Evolutionary conservation across 2,888 invertebrate genomes (phyloP).

Genomic region (Ypsolopha scabrella): DNA sequence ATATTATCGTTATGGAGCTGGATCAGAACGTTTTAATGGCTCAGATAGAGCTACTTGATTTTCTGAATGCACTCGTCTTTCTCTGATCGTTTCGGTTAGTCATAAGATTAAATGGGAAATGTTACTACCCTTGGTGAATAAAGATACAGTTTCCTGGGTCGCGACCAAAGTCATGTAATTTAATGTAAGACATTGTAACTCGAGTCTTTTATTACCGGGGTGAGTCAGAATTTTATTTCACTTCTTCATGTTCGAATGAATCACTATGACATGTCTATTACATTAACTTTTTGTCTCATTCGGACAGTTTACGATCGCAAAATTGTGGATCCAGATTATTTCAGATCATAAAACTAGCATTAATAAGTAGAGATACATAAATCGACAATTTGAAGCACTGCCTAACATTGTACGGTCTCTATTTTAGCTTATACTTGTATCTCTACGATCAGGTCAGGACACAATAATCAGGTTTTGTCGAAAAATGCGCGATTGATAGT

Average conservation of each 20-base stretch:
- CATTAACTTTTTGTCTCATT: background rate
- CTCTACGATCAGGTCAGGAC: too few species aligned
- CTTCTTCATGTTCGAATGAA: slow-evolving; percentile 1
- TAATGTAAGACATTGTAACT: too few species aligned
- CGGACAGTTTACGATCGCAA: background rate
- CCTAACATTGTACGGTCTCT: too few species aligned
- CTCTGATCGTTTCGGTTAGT: background rate
- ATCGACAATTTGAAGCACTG: too few species aligned
- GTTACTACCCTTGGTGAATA: background rate
- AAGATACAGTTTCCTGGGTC: background rate
- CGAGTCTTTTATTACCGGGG: background rate
- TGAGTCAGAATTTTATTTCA: slow-evolving; percentile 1
- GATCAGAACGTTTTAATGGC: background rate
- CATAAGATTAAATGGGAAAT: background rate
- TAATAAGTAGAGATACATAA: too few species aligned
- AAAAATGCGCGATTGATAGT: too few species aligned
- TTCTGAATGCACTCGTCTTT: background rate
- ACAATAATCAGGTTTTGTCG: too few species aligned
- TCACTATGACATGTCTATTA: slow-evolving; percentile 1
- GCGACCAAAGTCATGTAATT: background rate
- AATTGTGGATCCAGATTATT: background rate
- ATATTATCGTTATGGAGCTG: slow-evolving; percentile 1
- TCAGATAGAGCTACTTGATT: background rate
- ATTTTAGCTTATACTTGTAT: too few species aligned
- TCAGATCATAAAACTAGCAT: too few species aligned